Evolutionary conservation across 1,140 invertebrate genomes (phyloP).

Genomic region (Brachionus rotundiformis): DNA sequence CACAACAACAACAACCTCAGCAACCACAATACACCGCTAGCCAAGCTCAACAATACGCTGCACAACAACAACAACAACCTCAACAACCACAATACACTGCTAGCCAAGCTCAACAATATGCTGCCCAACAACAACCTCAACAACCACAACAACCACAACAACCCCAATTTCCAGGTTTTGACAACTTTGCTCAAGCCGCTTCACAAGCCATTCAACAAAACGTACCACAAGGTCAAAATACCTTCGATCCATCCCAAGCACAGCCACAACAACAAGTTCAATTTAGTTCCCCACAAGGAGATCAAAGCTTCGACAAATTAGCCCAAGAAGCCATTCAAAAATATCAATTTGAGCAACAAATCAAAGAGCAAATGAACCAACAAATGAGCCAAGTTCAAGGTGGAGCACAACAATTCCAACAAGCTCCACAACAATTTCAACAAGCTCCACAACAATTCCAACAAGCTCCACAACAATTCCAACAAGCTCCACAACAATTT

Average conservation of each 20-base stretch:
- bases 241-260: background rate
- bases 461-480: background rate
- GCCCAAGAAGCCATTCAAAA: background rate
- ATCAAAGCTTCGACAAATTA: background rate
- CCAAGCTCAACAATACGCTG: slow-evolving; percentile 6
- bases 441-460: background rate
- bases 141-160: background rate
- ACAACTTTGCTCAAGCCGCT: slow-evolving; percentile 25
- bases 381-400: slow-evolving; percentile 5
- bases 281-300: background rate
- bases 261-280: background rate
- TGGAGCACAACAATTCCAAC: background rate
- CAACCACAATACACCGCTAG: background rate
- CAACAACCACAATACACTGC: slow-evolving; percentile 18
- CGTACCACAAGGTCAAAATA: background rate
- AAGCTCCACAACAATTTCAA: background rate
- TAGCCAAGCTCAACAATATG: background rate
- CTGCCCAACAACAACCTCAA: background rate
- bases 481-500: background rate
- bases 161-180: slow-evolving; percentile 14
- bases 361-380: background rate
- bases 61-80: background rate
- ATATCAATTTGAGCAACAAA: background rate
- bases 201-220: background rate
- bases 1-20: slow-evolving; percentile 16